Percentiles rank a stretch among this genome's conserved stretches.
These are phyloP conservation scores for Heliocidaris tuberculata DNA, from an alignment of 35 echinoderm and acorn worm genomes.

Conservation along the genomic window DNA sequence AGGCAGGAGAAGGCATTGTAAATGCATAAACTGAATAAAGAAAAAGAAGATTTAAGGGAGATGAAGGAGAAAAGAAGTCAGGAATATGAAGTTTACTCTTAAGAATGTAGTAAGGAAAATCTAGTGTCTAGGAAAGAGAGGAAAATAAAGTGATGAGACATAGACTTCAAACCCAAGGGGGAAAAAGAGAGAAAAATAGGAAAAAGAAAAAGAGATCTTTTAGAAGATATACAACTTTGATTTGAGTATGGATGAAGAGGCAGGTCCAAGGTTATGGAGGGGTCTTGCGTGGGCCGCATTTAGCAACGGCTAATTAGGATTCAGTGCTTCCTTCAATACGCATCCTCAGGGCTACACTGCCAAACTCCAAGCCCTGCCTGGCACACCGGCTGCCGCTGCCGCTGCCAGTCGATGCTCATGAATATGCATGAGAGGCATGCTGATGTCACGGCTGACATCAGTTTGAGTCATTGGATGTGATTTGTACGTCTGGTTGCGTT, in stretches of 20 bases:
- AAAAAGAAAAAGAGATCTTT: background rate
- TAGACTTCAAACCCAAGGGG: background rate
- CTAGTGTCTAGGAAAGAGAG: background rate
- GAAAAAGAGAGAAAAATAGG: background rate
- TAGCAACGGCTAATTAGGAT: conserved; percentile 39
- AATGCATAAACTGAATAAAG: too few relatives aligned
- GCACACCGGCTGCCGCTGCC: background rate
- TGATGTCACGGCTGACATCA: conserved; percentile 47
- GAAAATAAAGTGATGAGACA: background rate
- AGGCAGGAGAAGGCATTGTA: too few relatives aligned
- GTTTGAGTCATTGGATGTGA: conserved; percentile 42
- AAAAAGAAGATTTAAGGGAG: too few relatives aligned
- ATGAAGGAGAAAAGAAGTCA: background rate
- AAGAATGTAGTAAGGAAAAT: background rate
- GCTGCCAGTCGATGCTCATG: conserved; percentile 5
- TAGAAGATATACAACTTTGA: background rate
- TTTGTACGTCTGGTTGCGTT: conserved; percentile 42
- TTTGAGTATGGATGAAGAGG: background rate
- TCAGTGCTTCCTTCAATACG: conserved; percentile 19
- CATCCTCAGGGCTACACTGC: background rate
- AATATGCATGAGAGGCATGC: conserved; percentile 37
- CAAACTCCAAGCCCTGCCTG: background rate
- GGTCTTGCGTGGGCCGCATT: conserved; percentile 29
- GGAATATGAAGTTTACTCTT: background rate
- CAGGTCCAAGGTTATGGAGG: conserved; percentile 39